Conservation (phyloP, 92 coral and sea anemone species). For the Pocillopora grandis region DNA sequence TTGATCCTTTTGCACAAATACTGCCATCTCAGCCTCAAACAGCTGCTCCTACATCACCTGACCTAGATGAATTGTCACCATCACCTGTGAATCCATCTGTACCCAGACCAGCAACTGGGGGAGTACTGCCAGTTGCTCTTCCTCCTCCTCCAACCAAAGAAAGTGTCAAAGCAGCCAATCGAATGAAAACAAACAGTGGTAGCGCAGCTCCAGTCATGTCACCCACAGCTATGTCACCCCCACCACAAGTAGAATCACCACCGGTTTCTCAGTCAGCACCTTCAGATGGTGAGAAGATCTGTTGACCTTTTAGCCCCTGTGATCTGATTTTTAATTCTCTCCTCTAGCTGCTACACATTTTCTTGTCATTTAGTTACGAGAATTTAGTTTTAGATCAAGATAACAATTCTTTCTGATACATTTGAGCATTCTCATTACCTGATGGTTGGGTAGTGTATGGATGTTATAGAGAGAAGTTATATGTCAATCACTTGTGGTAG, state of each 20-base stretch:
- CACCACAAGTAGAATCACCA: slow-evolving; percentile 17
- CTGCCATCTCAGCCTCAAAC: slow-evolving; percentile 20
- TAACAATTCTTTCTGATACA: too few relatives aligned
- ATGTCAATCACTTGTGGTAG: too few relatives aligned
- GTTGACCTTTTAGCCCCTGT: too few relatives aligned
- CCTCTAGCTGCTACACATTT: too few relatives aligned
- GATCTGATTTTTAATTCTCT: too few relatives aligned
- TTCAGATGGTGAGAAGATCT: slow-evolving; percentile 15
- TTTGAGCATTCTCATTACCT: too few relatives aligned
- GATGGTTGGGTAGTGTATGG: too few relatives aligned
- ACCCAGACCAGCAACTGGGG: slow-evolving; percentile 35
- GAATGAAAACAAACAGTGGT: slow-evolving; percentile 49
- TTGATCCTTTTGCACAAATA: slow-evolving; percentile 39
- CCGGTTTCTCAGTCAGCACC: slow-evolving; percentile 24
- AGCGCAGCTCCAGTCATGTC: slow-evolving; percentile 20
- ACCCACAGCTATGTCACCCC: slow-evolving; percentile 21
- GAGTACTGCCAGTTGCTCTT: slow-evolving; percentile 47
- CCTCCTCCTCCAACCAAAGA: slow-evolving; percentile 99
- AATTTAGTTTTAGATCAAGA: too few relatives aligned
- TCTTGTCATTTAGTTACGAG: too few relatives aligned
- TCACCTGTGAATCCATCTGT: slow-evolving; percentile 35
- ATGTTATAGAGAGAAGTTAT: too few relatives aligned
- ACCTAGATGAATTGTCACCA: slow-evolving; percentile 51
- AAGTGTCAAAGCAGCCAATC: slow-evolving; percentile 85
- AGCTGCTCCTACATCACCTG: slow-evolving; percentile 22